phyloP scores from a whole-genome alignment of 2,113 vertebrate genomes.

The Gopherus flavomarginatus region DNA sequence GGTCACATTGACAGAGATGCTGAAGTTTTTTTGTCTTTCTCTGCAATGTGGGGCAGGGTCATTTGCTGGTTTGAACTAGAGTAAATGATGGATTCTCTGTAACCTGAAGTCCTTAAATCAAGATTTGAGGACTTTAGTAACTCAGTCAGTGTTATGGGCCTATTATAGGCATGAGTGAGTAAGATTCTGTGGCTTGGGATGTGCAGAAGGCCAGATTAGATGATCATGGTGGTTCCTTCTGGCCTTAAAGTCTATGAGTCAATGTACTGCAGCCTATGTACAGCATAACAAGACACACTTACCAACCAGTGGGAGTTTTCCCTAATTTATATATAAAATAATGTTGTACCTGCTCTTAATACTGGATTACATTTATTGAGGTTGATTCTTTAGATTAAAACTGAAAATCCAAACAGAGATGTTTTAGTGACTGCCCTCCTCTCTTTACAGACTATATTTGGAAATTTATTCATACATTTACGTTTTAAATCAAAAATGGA shows the following conservation, averaged over 20 bases:
- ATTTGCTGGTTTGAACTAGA: neutral
- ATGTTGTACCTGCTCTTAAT: slow-evolving; percentile 5
- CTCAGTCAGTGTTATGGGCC: neutral
- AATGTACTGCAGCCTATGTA: neutral
- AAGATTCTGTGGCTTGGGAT: neutral
- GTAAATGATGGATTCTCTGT: neutral
- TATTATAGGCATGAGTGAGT: neutral
- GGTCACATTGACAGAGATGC: neutral
- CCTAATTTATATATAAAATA: slow-evolving; percentile 37
- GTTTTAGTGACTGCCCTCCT: neutral
- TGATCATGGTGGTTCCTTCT: neutral
- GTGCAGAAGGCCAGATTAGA: neutral
- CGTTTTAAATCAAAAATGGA: neutral
- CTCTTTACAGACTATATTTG: neutral
- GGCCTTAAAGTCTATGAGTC: neutral
- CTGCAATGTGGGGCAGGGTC: neutral
- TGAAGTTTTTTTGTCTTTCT: neutral
- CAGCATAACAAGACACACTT: neutral
- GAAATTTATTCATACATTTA: neutral
- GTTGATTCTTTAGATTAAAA: slow-evolving; percentile 1
- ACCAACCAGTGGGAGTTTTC: neutral
- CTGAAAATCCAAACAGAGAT: neutral
- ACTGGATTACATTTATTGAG: neutral
- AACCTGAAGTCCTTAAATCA: neutral
- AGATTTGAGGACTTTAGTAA: neutral